Evolutionary conservation across 2,113 vertebrate genomes (phyloP).

Genomic region (Microtus pennsylvanicus): DNA sequence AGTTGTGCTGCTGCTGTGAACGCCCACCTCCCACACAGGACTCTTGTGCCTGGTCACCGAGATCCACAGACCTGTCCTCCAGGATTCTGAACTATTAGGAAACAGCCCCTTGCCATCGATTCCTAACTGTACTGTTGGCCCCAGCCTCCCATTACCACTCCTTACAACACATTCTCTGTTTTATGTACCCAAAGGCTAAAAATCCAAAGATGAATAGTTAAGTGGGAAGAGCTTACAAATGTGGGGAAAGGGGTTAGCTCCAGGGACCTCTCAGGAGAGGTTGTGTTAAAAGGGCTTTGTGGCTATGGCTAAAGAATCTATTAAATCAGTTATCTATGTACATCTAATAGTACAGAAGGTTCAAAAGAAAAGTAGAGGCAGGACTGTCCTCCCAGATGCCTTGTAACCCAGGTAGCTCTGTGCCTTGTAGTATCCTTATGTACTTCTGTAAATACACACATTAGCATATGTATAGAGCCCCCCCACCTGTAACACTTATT

Average conservation of each 20-base stretch:
- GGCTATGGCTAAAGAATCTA: neutral
- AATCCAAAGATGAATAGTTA: neutral
- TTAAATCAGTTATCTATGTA: neutral
- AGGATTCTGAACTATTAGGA: neutral
- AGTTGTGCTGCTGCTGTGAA: neutral
- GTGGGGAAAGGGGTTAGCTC: neutral
- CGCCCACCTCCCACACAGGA: neutral
- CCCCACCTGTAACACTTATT: neutral
- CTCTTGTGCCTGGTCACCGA: neutral
- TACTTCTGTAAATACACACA: neutral
- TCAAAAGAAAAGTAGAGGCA: neutral
- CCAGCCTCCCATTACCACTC: neutral
- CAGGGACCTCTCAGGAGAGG: neutral
- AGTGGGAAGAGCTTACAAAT: neutral
- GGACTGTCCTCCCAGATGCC: neutral
- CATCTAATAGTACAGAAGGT: neutral
- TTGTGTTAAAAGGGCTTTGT: neutral
- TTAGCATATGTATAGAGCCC: neutral
- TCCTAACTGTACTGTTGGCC: neutral
- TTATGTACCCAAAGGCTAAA: neutral
- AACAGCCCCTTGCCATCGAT: neutral
- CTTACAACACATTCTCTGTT: neutral
- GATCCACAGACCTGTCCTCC: neutral
- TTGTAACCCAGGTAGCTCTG: neutral
- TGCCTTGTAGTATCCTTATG: neutral